phyloP scores from a whole-genome alignment of 2,113 vertebrate species.

The Ailuropoda melanoleuca region DNA sequence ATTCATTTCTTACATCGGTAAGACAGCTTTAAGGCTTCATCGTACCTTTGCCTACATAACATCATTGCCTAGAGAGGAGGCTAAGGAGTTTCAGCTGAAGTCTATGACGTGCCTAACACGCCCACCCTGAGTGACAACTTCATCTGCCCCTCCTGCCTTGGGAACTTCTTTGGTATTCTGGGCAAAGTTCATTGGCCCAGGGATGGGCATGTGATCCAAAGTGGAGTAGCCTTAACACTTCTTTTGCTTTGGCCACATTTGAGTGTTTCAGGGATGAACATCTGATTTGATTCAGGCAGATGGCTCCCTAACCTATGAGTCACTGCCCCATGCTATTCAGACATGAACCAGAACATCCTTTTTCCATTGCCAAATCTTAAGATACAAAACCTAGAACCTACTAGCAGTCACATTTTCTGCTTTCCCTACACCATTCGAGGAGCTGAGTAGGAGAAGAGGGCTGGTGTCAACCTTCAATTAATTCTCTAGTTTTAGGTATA shows the following conservation, averaged over 20 bases:
- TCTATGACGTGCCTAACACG: background rate
- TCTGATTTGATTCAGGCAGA: background rate
- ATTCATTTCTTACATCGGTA: background rate
- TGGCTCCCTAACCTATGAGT: background rate
- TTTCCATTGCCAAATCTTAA: background rate
- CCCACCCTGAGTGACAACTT: background rate
- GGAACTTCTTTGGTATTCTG: background rate
- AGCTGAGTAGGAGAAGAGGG: background rate
- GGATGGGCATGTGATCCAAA: background rate
- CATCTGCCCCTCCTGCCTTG: background rate
- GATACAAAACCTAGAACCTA: background rate
- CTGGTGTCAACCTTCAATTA: background rate
- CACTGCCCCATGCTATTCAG: background rate
- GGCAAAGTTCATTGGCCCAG: background rate
- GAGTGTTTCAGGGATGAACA: background rate
- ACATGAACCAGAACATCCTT: background rate
- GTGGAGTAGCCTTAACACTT: background rate
- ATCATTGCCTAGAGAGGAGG: background rate
- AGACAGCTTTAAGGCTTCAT: background rate
- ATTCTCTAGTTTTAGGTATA: background rate
- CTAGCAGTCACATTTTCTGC: background rate
- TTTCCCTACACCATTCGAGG: background rate
- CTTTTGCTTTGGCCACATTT: background rate
- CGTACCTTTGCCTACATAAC: background rate
- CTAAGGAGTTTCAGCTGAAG: background rate